These are phyloP conservation scores for Operophtera brumata DNA, from an alignment of 2,888 invertebrate genomes.

Conservation along the genomic window DNA sequence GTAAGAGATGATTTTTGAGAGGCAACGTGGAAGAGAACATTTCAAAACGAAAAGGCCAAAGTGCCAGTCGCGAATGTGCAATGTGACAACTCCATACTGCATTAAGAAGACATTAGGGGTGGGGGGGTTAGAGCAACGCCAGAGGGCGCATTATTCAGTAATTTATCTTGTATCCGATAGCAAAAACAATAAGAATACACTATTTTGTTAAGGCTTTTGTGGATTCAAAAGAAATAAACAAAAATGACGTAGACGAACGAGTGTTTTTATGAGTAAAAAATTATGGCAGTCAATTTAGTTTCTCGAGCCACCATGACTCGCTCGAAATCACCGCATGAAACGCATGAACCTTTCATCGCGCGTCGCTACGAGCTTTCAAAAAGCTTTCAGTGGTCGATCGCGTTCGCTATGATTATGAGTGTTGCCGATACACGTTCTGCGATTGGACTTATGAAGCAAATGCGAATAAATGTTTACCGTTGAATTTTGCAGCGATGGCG, in stretches of 20 bases:
- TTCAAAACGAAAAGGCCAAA: constrained; percentile 50
- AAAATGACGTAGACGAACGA: constrained; percentile 9
- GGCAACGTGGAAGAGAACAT: constrained; percentile 40
- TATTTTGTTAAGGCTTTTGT: background rate
- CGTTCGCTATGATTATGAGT: constrained; percentile 64
- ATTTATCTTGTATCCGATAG: constrained; percentile 67
- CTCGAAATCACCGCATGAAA: constrained; percentile 64
- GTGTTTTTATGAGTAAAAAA: constrained; percentile 26
- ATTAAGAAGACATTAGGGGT: constrained; percentile 77
- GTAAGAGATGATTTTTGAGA: constrained; percentile 40
- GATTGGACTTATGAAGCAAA: constrained; percentile 50
- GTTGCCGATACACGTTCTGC: constrained; percentile 57
- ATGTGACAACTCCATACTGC: constrained; percentile 74
- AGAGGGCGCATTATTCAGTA: constrained; percentile 67
- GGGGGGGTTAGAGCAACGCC: constrained; percentile 53
- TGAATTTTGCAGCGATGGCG: constrained; percentile 36
- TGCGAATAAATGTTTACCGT: constrained; percentile 40
- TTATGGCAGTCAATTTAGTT: constrained; percentile 45
- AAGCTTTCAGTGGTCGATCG: constrained; percentile 75
- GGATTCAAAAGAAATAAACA: constrained; percentile 2
- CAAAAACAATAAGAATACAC: constrained; percentile 1
- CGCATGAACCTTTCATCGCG: constrained; percentile 70
- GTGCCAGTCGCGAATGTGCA: constrained; percentile 64
- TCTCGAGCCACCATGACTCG: constrained; percentile 54
- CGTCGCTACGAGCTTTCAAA: constrained; percentile 72